Evolutionary conservation across 1,140 invertebrate species (phyloP), one percentile per base, ranked within the genome.

Genomic region (Pteromalus puparum): DNA sequence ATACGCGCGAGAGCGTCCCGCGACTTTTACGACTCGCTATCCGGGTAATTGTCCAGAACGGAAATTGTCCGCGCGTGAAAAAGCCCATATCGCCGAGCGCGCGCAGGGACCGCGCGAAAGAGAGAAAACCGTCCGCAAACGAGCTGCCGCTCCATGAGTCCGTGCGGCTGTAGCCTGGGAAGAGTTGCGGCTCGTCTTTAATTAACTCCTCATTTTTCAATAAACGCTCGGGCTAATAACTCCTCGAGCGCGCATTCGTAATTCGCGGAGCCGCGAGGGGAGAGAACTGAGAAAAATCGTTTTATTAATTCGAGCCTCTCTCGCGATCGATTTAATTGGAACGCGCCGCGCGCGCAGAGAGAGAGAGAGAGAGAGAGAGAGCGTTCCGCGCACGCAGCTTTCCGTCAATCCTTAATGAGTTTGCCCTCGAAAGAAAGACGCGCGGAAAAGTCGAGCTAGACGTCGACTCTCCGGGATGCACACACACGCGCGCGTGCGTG

Each of bases 161-260:
- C n/a, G n/a, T n/a, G n/a, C n/a, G n/a, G n/a, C n/a, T n/a, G 18
- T 21, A n/a, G 15, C 53, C 53, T 61, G 53, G 53, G 21, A 61
- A 61, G 53, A 61, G 53, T 61, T 61, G 53, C 53, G 7, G 53
- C 53, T 61, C 53, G 53, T 61, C 53, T 70, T 70, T 70, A 70
- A 70, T 70, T 70, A 28, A 70, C 67, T 70, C 26, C 74, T 26
- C 26, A 76, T 76, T 76, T 76, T 76, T 76, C 42, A 76, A 76
- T 76, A 48, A 76, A 76, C 42, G 38, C 74, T 42, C 74, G 72
- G 2, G 28, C 67, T 70, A 70, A 70, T 70, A 70, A 70, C 67
- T 70, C 24, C 28, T 30, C 67, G 53, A n/a, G 53, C 21, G 53
- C 53, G 21, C 15, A 61, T 61, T n/a, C 53, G 53, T 61, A 61